A percentile compares a stretch with the other conserved stretches of the same genome.
Evolutionary conservation across 2,113 vertebrate genomes (phyloP).

Genomic region (Mustelus asterias): DNA sequence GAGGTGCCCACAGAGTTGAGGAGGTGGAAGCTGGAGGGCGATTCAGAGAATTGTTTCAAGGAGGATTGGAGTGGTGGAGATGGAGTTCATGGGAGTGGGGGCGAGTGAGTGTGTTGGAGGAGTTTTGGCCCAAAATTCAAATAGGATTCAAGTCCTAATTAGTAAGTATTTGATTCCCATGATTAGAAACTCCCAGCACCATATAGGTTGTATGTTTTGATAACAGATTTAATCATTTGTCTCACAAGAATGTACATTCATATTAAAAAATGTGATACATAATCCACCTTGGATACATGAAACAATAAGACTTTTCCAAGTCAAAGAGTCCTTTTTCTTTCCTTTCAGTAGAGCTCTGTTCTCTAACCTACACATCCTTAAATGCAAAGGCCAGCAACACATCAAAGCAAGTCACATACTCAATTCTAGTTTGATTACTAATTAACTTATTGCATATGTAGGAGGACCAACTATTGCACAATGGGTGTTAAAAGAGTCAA

Average conservation of each 20-base stretch:
- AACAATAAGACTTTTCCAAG: neutral
- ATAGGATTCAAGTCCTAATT: neutral
- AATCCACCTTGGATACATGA: too few relatives aligned
- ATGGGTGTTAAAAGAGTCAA: too few relatives aligned
- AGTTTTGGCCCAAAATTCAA: neutral
- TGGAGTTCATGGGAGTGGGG: too few relatives aligned
- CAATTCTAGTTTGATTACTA: neutral
- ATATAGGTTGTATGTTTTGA: neutral
- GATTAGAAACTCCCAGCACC: neutral
- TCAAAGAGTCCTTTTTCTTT: neutral
- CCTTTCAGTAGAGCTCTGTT: neutral
- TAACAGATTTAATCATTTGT: neutral
- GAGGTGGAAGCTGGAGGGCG: neutral
- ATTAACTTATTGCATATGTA: too few relatives aligned
- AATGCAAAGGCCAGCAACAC: neutral
- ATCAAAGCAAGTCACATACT: neutral
- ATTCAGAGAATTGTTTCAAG: neutral
- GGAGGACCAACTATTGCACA: too few relatives aligned
- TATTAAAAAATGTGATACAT: too few relatives aligned
- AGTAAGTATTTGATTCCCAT: neutral
- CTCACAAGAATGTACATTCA: neutral
- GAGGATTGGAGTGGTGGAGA: neutral
- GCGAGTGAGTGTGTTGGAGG: too few relatives aligned
- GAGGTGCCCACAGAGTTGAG: neutral
- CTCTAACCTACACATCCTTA: neutral